Evolutionary conservation across 2,113 vertebrate genomes (phyloP).

Genomic region (Lontra canadensis): DNA sequence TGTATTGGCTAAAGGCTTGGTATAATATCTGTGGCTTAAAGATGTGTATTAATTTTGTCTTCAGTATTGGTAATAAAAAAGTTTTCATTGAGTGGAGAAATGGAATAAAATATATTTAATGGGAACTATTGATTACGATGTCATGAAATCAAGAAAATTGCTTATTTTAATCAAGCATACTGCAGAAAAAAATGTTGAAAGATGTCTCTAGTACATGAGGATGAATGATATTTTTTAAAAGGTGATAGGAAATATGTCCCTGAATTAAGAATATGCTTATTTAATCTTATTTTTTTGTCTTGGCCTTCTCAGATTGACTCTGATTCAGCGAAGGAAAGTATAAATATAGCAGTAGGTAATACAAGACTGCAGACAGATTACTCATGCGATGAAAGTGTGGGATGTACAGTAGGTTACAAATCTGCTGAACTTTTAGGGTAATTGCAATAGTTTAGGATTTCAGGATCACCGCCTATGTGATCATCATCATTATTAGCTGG

Average conservation of each 20-base stretch:
- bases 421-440: background rate
- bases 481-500: background rate
- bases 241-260: background rate
- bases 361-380: background rate
- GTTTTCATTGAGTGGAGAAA: constrained; percentile 4
- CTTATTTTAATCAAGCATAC: background rate
- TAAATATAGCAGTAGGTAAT: background rate
- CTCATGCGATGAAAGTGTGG: background rate
- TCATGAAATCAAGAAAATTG: constrained; percentile 7
- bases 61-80: background rate
- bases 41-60: background rate
- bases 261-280: background rate
- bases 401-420: background rate
- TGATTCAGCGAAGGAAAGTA: background rate
- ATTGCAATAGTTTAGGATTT: background rate
- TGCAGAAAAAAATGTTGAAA: background rate
- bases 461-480: background rate
- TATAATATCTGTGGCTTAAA: background rate
- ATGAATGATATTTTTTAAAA: background rate
- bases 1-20: background rate
- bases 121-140: background rate
- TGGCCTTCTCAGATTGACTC: background rate
- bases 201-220: background rate
- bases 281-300: background rate
- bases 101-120: constrained; percentile 9